phyloP scores from a whole-genome alignment of 2,113 vertebrate genomes.

The Ophthalmolycus amberensis region DNA sequence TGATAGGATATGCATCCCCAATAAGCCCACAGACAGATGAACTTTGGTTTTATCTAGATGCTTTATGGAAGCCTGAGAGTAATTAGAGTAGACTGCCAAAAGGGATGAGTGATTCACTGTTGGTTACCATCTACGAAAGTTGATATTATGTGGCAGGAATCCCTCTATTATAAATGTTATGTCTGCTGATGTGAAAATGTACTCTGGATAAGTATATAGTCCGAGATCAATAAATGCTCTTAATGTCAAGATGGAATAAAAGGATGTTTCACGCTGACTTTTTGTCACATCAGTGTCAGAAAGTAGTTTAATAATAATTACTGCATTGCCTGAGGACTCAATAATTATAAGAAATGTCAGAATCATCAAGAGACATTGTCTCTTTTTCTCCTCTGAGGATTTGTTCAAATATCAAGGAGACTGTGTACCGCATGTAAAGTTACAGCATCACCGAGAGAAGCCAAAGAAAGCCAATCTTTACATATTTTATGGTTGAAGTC shows the following conservation, averaged over 20 bases:
- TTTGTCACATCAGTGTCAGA: conserved; percentile 29
- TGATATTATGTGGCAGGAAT: conserved; percentile 39
- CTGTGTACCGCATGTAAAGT: not conserved
- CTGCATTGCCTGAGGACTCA: conserved; percentile 32
- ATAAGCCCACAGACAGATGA: conserved; percentile 67
- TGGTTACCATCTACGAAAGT: conserved; percentile 23
- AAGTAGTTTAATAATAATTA: conserved; percentile 43
- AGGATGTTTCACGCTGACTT: conserved; percentile 1
- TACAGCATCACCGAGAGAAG: not conserved
- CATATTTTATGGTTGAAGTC: not conserved
- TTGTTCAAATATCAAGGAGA: conserved; percentile 2
- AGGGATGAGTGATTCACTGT: conserved; percentile 46
- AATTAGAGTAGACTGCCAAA: conserved; percentile 57
- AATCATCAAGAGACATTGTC: conserved; percentile 34
- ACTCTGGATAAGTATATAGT: not conserved
- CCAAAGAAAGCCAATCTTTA: not conserved
- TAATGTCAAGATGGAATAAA: not conserved
- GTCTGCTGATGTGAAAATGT: conserved; percentile 11
- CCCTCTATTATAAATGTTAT: not conserved
- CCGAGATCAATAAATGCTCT: not conserved
- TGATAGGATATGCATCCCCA: conserved; percentile 64
- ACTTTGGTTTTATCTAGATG: conserved; percentile 61
- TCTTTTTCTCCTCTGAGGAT: not conserved
- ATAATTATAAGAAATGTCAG: conserved; percentile 36
- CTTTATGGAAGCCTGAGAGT: conserved; percentile 49